Base-by-base conservation (phyloP, 2,888 invertebrate species). In the Polymixis flavicincta region DNA sequence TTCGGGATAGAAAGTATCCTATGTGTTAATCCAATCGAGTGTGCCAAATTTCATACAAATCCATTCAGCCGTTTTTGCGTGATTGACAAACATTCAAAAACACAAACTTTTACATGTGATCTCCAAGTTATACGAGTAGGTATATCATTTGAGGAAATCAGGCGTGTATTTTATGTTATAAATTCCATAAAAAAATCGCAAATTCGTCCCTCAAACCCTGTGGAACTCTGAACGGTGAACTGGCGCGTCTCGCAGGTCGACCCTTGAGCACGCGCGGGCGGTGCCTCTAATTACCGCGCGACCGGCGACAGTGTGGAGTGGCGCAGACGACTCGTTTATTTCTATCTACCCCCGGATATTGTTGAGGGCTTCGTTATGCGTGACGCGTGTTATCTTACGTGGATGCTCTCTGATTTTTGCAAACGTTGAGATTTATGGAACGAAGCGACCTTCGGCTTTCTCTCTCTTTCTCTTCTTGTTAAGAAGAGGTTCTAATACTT, bases 251-350 rank as follows among this genome's bases (percentile, higher is more conserved):
- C 54, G 77, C 77, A 84, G 83, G 83, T 78, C 70, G 74, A 64
- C 64, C 74, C 86, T 87, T 85, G 84, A 87, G 86, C 86, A 87
- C 86, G 86, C 89, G 87, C 88, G 87, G 84, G 79, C 83, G 79
- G 85, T 83, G 91, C 88, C 90, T 92, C 92, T 92, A 92, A 92
- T 93, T 92, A 92, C 88, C 88, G 85, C 75, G 82, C 80, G 87
- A 84, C 80, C 83, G 80, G 88, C 79, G 86, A 87, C 88, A 87
- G 82, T 83, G 87, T 87, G 86, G 85, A 88, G 89, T 82, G 87
- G 72, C 57, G 63, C 69, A 70, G 76, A 76, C 83, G 76, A 74
- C 83, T 84, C 84, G 76, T 82, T 87, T 85, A 85, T 83, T 86
- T 85, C 66, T 77, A 80, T 83, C 81, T 85, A 81, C 78, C 76